Percentiles rank a stretch among this genome's conserved stretches.
These are phyloP conservation scores for Oikopleura dioica DNA, from an alignment of 23 tunicate genomes.

Conservation along the genomic window DNA sequence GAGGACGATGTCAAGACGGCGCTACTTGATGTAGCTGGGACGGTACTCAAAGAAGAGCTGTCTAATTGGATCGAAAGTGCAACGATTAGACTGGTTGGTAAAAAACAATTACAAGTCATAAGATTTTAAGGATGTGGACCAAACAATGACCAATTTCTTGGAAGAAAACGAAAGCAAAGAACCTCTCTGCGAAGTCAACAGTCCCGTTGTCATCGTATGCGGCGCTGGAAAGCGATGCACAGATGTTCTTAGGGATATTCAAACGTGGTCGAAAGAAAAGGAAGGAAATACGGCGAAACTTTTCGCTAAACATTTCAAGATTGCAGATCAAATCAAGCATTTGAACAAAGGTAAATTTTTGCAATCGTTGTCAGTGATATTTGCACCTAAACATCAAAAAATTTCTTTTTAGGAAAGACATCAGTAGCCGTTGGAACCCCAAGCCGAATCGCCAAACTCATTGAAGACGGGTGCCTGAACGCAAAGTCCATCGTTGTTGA, in stretches of 20 bases:
- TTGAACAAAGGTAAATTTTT: background rate
- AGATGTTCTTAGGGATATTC: constrained; percentile 1
- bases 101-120: too few species aligned
- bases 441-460: background rate
- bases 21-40: background rate
- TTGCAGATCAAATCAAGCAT: background rate
- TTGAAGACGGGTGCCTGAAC: background rate
- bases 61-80: background rate
- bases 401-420: background rate
- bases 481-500: background rate
- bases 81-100: background rate
- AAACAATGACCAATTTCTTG: background rate
- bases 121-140: background rate
- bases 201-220: background rate
- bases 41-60: background rate
- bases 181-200: background rate
- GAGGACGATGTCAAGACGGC: constrained; percentile 1
- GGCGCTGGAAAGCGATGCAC: background rate
- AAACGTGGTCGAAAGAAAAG: background rate
- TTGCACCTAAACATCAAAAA: background rate
- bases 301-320: constrained; percentile 3
- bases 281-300: background rate
- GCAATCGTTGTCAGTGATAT: background rate
- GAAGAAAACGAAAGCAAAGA: background rate
- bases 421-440: constrained; percentile 7